Evolutionary conservation across 2,797 vertebrate species (phyloP), one percentile per base, ranked within the genome.

Genomic region (Sebastes jordani): DNA sequence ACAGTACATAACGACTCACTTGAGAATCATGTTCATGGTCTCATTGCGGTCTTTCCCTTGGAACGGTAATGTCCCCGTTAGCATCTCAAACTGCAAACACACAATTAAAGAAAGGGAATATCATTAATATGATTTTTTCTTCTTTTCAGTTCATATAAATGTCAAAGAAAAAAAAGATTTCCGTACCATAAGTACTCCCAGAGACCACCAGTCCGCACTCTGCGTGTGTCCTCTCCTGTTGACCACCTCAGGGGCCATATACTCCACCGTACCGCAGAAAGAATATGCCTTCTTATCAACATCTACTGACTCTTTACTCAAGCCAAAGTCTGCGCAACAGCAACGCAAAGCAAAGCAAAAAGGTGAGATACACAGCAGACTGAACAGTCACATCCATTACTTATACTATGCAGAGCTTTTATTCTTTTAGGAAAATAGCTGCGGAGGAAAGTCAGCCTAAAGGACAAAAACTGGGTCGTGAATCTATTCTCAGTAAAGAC

Each of bases 201-300:
- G 97, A 72, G 98, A 99, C 98, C 98, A 99, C 98, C 98, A 99
- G 91, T 99, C 98, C 13, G 98, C 98, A 94, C 98, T 99, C 93
- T 99, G 98, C 55, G 98, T 98, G 96, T 99, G 98, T 93, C 98
- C 98, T 96, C 97, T 95, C 92, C 98, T 95, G 95, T 99, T 99
- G 93, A 99, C 98, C 92, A 99, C 98, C 96, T 99, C 98, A 89
- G 98, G 98, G 93, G 98, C 98, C 98, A 99, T 99, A 95, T 99
- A 99, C 84, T 99, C 98, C 94, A 99, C 98, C 89, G 98, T 99
- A 95, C 98, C 98, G 95, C 98, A 99, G 96, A 99, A 99, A 81
- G 98, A 99, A 95, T 99, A 99, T 3, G 98, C 97, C 95, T 99
- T 99, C 94, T 98, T 99, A 94, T 99, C 98, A 93, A 97, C 97